Conservation (phyloP, 2,113 vertebrate species). For the Terrapene triunguis region DNA sequence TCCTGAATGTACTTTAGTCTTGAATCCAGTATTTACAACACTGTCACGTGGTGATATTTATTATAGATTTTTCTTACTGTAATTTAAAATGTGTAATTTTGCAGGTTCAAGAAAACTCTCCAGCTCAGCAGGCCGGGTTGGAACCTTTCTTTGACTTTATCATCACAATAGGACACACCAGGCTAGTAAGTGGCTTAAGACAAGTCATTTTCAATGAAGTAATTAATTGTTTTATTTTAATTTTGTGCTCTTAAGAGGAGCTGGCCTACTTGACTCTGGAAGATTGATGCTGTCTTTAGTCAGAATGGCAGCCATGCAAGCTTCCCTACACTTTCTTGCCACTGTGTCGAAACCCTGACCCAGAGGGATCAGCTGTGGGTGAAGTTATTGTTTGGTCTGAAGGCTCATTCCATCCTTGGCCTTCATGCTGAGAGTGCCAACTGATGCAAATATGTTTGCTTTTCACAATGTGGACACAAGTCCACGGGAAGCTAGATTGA, state of each 20-base stretch:
- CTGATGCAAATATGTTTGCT: neutral
- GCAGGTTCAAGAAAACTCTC: constrained; percentile 94
- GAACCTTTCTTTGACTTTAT: constrained; percentile 98
- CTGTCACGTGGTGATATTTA: neutral
- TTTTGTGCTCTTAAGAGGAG: neutral
- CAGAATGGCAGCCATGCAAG: neutral
- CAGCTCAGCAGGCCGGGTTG: constrained; percentile 90
- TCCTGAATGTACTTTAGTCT: neutral
- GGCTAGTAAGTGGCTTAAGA: constrained; percentile 82
- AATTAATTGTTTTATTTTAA: neutral
- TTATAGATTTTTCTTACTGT: neutral
- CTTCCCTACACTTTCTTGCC: neutral
- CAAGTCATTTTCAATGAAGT: neutral
- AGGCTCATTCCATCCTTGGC: neutral
- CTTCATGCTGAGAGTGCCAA: neutral
- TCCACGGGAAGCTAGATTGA: neutral
- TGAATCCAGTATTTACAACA: constrained; percentile 28
- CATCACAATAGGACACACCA: constrained; percentile 89
- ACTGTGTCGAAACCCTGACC: neutral
- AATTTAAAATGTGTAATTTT: neutral
- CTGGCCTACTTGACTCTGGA: neutral
- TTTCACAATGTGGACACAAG: neutral
- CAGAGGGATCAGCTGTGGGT: neutral
- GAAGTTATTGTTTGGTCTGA: neutral
- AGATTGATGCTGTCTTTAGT: neutral